These are phyloP conservation scores for Argya squamiceps DNA, from an alignment of 2,797 vertebrate species.

Conservation along the genomic window DNA sequence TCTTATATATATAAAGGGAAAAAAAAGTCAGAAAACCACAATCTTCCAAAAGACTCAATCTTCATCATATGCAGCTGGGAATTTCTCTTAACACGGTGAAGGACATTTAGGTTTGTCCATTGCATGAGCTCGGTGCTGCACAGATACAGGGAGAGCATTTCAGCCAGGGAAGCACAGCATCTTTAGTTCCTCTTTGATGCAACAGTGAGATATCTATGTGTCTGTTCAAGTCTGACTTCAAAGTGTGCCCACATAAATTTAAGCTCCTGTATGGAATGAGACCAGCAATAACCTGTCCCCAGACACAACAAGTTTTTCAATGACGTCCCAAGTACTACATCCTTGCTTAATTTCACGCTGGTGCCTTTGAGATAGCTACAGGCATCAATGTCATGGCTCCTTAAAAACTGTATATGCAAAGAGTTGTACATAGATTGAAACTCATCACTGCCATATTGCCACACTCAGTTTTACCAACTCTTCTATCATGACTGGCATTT, in stretches of 20 bases:
- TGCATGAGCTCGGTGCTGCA: not conserved
- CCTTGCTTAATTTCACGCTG: not conserved
- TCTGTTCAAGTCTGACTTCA: not conserved
- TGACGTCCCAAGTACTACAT: not conserved
- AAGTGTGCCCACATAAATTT: not conserved
- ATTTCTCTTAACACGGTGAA: not conserved
- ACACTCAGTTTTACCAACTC: not conserved
- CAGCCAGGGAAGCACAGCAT: not conserved
- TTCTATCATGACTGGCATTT: not conserved
- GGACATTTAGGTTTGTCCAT: not conserved
- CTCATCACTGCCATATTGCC: not conserved
- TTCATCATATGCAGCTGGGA: not conserved
- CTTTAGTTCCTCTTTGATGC: not conserved
- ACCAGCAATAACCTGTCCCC: not conserved
- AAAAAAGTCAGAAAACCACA: not conserved
- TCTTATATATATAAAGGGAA: not conserved
- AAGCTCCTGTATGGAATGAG: not conserved
- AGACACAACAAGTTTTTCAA: not conserved
- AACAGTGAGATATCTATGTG: not conserved
- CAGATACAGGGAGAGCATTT: not conserved
- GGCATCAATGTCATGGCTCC: not conserved
- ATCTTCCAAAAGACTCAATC: not conserved
- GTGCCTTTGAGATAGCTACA: not conserved
- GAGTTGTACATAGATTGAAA: not conserved
- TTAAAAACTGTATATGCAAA: not conserved